Percentiles rank a stretch among this genome's conserved stretches.
Evolutionary conservation across 2,888 invertebrate genomes (phyloP).

Genomic region (Digitonthophagus gazella): DNA sequence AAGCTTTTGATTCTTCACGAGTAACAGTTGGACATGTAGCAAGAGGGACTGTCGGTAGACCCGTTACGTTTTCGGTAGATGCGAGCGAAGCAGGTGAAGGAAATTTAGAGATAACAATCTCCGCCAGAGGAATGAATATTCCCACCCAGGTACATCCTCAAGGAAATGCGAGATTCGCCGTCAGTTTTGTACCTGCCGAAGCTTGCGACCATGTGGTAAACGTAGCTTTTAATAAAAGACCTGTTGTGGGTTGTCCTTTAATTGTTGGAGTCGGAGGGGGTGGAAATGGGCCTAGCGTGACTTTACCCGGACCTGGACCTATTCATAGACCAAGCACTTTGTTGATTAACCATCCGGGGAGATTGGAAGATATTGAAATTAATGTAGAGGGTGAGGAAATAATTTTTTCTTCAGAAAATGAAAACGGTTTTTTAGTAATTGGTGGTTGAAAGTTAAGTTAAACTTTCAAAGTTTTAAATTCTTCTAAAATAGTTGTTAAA

Average conservation of each 20-base stretch:
- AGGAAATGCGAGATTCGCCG: constrained; percentile 88
- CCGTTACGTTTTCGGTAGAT: constrained; percentile 93
- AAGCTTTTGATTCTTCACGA: constrained; percentile 89
- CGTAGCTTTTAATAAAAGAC: constrained; percentile 94
- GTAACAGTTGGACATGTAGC: constrained; percentile 78
- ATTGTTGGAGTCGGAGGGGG: constrained; percentile 75
- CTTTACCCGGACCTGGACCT: constrained; percentile 70
- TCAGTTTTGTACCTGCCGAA: constrained; percentile 94
- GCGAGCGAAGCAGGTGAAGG: constrained; percentile 97
- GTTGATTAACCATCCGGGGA: constrained; percentile 76
- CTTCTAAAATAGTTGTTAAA: no score
- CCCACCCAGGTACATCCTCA: constrained; percentile 69
- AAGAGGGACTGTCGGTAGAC: constrained; percentile 80
- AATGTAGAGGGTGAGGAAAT: constrained; percentile 85
- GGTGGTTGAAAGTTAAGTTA: no score
- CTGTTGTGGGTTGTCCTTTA: constrained; percentile 87
- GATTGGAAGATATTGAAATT: constrained; percentile 91
- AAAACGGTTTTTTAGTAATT: no score
- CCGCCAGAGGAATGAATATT: constrained; percentile 88
- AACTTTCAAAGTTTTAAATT: no score
- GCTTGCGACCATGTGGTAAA: constrained; percentile 93
- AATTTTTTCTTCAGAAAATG: no score
- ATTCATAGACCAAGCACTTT: constrained; percentile 69
- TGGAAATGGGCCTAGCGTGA: constrained; percentile 65
- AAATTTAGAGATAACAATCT: constrained; percentile 94